Base-by-base conservation (phyloP, 1,140 invertebrate species). In the Scaptodrosophila lebanonensis region DNA sequence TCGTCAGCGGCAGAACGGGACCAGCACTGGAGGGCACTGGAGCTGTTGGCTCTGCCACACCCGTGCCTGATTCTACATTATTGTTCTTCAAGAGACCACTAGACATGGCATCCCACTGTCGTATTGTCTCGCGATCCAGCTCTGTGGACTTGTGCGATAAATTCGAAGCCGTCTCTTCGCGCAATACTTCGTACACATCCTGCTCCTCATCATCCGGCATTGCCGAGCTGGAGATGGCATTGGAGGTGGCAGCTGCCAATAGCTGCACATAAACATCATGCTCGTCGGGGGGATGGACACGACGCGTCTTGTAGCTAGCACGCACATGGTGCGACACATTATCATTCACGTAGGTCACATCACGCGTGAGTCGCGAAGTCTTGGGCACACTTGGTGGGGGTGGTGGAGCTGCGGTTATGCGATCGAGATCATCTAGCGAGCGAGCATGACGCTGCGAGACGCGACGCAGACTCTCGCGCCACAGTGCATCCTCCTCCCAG, bases 21-120 rank as follows among this genome's bases (percentile, higher is more conserved):
- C 56, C 61, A 25, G 3, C 8, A 33, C 53, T 59, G 30, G 48
- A 60, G 16, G 39, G 5, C 12, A 42, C 33, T 43, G 51, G 36
- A 27, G 25, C 36, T 15, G 33, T 8, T 6, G 38, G 2, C 4
- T 35, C 33, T 9, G 63, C 18, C 17, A 38, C n/a, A n/a, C n/a
- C 9, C 3, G 43, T 16, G 9, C 42, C 49, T 7, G 18, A 17
- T 6, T 20, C 42, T 30, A 48, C 51, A 30, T 61, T 66, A 50
- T 58, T 75, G 38, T 85, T 87, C 79, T 90, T 90, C 89, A 89
- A 88, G 44, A 90, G 83, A 62, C 89, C 93, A 89, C 93, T 94
- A 33, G 94, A 95, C 91, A 95, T 90, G 56, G 95, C 90, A 88
- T 95, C 94, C 94, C 94, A 95, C 77, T 95, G 94, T 22, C 94